Evolutionary conservation across 2,888 invertebrate species (phyloP).

Genomic region (Cheilosia vernalis): DNA sequence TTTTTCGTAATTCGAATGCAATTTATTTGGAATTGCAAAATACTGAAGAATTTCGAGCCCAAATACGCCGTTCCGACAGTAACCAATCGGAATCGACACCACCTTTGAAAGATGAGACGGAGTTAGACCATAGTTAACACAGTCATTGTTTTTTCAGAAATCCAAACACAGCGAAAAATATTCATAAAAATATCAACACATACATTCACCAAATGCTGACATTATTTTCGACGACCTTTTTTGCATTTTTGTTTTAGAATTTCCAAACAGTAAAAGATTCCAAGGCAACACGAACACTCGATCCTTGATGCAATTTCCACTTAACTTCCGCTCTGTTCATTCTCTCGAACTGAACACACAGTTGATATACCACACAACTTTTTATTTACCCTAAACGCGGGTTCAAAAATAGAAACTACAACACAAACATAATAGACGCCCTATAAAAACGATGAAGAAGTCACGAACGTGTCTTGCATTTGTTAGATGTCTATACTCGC

Average conservation of each 20-base stretch:
- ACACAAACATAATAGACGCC: slow-evolving; percentile 5
- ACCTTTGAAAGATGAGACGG: too few relatives aligned
- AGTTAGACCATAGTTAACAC: too few relatives aligned
- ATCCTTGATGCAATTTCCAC: slow-evolving; percentile 16
- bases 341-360: slow-evolving; percentile 1
- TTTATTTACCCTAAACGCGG: not conserved
- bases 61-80: too few relatives aligned
- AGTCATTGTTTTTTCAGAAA: too few relatives aligned
- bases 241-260: not conserved
- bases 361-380: not conserved
- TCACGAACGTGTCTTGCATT: slow-evolving; percentile 57
- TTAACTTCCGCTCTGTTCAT: slow-evolving; percentile 37
- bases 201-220: too few relatives aligned
- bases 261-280: not conserved
- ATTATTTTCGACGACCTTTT: not conserved
- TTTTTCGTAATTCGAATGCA: too few relatives aligned
- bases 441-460: slow-evolving; percentile 40
- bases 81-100: too few relatives aligned
- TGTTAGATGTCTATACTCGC: slow-evolving; percentile 11
- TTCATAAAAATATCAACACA: too few relatives aligned
- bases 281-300: slow-evolving; percentile 16
- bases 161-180: too few relatives aligned
- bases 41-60: too few relatives aligned
- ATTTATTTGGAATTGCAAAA: too few relatives aligned
- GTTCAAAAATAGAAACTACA: slow-evolving; percentile 2